These are phyloP conservation scores for Agriopis leucophaearia DNA, from an alignment of 2,888 invertebrate genomes.

Conservation along the genomic window DNA sequence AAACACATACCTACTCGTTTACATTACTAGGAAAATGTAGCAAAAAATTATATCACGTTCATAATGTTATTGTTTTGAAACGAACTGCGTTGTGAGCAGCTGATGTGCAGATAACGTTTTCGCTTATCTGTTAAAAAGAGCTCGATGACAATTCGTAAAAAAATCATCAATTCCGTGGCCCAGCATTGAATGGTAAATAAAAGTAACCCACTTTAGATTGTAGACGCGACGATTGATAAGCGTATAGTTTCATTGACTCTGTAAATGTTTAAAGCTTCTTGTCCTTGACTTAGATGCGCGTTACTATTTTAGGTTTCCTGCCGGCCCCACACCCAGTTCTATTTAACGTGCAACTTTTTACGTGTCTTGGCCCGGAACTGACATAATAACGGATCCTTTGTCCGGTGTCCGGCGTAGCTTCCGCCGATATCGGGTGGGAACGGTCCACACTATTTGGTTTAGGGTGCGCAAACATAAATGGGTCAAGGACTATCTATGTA, in stretches of 20 bases:
- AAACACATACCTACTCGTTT: not conserved
- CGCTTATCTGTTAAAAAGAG: conserved; percentile 37
- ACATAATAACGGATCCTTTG: conserved; percentile 78
- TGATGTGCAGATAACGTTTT: conserved; percentile 32
- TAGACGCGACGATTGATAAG: conserved; percentile 33
- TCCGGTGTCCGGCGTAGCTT: conserved; percentile 76
- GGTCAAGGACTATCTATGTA: conserved; percentile 73
- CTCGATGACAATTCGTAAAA: conserved; percentile 22
- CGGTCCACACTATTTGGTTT: conserved; percentile 60
- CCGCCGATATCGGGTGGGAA: conserved; percentile 78
- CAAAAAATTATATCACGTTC: conserved; percentile 27
- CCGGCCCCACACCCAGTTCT: conserved; percentile 52
- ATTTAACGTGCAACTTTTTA: conserved; percentile 54
- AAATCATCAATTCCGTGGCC: conserved; percentile 8
- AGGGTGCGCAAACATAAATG: conserved; percentile 72
- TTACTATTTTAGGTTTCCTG: conserved; percentile 61
- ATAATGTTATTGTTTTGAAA: conserved; percentile 39
- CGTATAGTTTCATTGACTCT: conserved; percentile 42
- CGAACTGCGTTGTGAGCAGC: conserved; percentile 33
- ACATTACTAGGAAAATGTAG: conserved; percentile 5
- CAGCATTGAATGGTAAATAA: conserved; percentile 32
- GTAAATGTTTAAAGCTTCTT: conserved; percentile 41
- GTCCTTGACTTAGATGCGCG: conserved; percentile 54
- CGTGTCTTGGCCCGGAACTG: conserved; percentile 58
- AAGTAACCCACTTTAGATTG: conserved; percentile 31